Evolutionary conservation across 2,797 vertebrate species (phyloP).

Genomic region (Threskiornis aethiopicus): DNA sequence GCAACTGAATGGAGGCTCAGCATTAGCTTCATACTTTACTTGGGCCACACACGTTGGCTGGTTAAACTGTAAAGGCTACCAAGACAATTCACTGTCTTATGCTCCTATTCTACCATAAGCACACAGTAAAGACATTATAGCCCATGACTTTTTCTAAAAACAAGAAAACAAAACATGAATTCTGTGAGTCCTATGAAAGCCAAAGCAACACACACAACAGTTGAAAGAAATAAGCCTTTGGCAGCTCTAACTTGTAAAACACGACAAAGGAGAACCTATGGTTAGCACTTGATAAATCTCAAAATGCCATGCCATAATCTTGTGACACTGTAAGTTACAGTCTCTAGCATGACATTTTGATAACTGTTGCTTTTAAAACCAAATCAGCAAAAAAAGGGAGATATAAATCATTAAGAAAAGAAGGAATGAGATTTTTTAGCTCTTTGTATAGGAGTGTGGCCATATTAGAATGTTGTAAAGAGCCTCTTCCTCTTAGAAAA

Average conservation of each 20-base stretch:
- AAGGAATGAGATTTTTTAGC: background rate
- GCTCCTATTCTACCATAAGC: background rate
- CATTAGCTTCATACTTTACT: fast-evolving
- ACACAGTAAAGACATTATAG: background rate
- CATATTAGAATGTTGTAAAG: background rate
- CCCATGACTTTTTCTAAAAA: background rate
- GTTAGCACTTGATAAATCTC: background rate
- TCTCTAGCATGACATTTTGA: background rate
- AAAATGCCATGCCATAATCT: background rate
- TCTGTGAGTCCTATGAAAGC: background rate
- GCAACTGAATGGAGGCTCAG: background rate
- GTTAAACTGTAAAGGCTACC: background rate
- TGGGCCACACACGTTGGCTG: fast-evolving
- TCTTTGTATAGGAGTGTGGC: fast-evolving
- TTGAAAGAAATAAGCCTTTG: background rate
- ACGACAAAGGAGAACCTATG: background rate
- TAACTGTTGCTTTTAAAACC: background rate
- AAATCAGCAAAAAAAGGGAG: background rate
- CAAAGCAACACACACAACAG: background rate
- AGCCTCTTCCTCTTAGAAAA: background rate
- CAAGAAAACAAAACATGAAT: background rate
- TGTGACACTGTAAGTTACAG: background rate
- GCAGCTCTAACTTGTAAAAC: background rate
- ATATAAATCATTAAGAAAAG: background rate
- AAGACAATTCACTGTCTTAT: fast-evolving